phyloP scores from a whole-genome alignment of 2,113 vertebrate genomes.

The Vulpes vulpes region DNA sequence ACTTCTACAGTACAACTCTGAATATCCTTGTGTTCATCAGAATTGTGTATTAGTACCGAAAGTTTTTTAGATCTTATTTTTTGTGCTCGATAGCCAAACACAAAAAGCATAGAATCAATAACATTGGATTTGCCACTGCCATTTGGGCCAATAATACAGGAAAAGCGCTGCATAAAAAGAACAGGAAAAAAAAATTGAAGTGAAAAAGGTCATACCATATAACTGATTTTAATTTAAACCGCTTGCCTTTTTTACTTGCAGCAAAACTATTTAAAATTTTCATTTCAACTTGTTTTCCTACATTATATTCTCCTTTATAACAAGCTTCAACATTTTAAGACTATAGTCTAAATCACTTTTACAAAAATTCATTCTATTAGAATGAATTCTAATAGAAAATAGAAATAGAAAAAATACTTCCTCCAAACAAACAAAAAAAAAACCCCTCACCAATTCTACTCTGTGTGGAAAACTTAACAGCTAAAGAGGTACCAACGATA shows the following conservation, averaged over 20 bases:
- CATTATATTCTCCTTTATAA: neutral
- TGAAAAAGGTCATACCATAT: slow-evolving; percentile 22
- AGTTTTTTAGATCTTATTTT: slow-evolving; percentile 99
- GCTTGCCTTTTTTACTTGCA: neutral
- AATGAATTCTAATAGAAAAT: no score
- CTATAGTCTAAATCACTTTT: neutral
- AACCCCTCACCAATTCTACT: neutral
- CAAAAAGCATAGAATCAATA: slow-evolving; percentile 99
- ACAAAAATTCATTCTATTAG: neutral
- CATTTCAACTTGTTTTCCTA: slow-evolving; percentile 16
- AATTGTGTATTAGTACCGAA: slow-evolving; percentile 97
- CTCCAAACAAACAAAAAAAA: neutral
- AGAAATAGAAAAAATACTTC: neutral
- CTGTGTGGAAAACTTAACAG: slow-evolving; percentile 36
- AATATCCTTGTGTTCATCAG: slow-evolving; percentile 94
- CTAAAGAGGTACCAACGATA: slow-evolving; percentile 33
- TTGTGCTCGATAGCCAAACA: slow-evolving; percentile 98
- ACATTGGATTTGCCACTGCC: slow-evolving; percentile 99
- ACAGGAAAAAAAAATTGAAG: slow-evolving; percentile 60
- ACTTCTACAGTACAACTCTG: slow-evolving; percentile 97
- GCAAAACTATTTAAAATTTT: slow-evolving; percentile 47
- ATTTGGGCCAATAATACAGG: slow-evolving; percentile 98
- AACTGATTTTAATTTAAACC: slow-evolving; percentile 5
- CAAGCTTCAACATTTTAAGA: slow-evolving; percentile 18
- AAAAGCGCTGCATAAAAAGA: slow-evolving; percentile 93